Evolutionary conservation across 2,113 vertebrate species (phyloP).

Genomic region (Nothobranchius furzeri): DNA sequence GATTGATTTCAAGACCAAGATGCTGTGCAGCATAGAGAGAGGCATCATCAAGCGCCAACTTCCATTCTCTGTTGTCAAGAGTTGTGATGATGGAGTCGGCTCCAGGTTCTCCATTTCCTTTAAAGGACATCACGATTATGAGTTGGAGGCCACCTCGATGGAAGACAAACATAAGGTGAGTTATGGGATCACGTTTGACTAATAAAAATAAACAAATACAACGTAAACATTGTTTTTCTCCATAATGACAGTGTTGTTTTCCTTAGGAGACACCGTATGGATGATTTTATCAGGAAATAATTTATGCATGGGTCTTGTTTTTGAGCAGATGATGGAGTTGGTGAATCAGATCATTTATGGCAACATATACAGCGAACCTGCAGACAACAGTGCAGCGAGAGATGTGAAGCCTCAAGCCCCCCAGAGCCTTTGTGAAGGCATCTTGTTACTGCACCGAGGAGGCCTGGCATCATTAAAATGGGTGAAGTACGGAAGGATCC

Average conservation of each 20-base stretch:
- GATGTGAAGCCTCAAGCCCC: conserved; percentile 21
- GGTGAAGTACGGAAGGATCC: conserved; percentile 73
- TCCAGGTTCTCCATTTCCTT: conserved; percentile 76
- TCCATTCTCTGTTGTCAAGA: conserved; percentile 77
- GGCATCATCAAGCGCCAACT: conserved; percentile 82
- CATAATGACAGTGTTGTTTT: not conserved
- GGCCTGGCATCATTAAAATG: conserved; percentile 74
- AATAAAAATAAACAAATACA: too few species aligned
- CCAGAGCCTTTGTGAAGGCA: conserved; percentile 70
- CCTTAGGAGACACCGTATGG: not conserved
- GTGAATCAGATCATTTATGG: conserved; percentile 79
- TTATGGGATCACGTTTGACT: not conserved
- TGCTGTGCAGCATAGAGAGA: conserved; percentile 84
- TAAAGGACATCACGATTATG: conserved; percentile 75
- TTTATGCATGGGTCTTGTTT: not conserved
- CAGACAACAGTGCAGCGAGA: conserved; percentile 22
- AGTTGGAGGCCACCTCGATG: conserved; percentile 77
- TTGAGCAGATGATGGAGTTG: conserved; percentile 77
- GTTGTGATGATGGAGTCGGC: conserved; percentile 74
- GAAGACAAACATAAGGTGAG: conserved; percentile 80
- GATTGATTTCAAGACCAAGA: conserved; percentile 82
- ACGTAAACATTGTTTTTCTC: not conserved
- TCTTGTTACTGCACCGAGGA: conserved; percentile 74
- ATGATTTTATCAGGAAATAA: not conserved
- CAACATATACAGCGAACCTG: conserved; percentile 68